A percentile compares a stretch with the other conserved stretches of the same genome.
Conservation (phyloP, 2,113 vertebrate species). For the Oryzias celebensis region DNA sequence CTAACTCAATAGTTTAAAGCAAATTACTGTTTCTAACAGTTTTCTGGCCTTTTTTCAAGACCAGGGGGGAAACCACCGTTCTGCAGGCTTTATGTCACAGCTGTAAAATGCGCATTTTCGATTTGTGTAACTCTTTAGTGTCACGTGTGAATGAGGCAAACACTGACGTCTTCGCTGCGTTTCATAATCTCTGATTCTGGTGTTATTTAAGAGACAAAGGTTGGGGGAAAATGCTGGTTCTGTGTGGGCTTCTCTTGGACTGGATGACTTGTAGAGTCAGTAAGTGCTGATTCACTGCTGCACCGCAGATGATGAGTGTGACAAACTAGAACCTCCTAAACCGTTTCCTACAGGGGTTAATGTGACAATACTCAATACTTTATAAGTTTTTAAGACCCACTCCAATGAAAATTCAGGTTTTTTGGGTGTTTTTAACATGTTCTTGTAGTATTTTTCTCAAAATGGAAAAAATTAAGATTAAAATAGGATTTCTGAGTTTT, state of each 20-base stretch:
- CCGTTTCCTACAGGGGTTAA: too few species aligned
- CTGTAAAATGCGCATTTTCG: constrained; percentile 39
- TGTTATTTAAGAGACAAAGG: background rate
- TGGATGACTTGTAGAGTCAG: background rate
- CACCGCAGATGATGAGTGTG: background rate
- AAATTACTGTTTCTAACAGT: background rate
- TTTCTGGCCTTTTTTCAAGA: background rate
- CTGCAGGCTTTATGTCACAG: constrained; percentile 25
- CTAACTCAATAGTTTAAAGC: background rate
- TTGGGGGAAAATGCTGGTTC: background rate
- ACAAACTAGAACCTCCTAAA: background rate
- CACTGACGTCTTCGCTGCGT: background rate
- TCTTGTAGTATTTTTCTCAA: too few species aligned
- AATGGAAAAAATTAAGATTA: too few species aligned
- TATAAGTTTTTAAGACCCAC: too few species aligned
- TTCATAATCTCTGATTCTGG: background rate
- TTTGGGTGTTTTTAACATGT: too few species aligned
- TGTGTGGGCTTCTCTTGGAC: background rate
- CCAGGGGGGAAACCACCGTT: too few species aligned
- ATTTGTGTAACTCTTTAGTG: constrained; percentile 38
- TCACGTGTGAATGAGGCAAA: constrained; percentile 12
- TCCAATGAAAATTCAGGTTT: too few species aligned
- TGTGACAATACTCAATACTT: too few species aligned
- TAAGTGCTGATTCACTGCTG: background rate
- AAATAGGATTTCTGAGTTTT: too few species aligned